These are phyloP conservation scores for Pseudomugil tenellus DNA, from an alignment of 2,797 vertebrate genomes.

Conservation along the genomic window DNA sequence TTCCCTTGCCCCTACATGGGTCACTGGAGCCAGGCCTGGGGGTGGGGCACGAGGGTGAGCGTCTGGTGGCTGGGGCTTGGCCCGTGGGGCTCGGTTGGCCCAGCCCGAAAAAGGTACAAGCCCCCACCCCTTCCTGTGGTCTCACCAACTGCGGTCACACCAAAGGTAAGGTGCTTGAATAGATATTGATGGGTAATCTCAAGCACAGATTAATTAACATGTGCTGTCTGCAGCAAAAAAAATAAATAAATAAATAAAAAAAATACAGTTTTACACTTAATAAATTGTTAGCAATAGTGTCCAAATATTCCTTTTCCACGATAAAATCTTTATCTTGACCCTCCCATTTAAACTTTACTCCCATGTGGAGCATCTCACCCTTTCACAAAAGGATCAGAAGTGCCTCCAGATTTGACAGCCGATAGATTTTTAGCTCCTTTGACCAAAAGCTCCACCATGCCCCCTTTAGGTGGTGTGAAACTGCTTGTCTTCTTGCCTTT, in stretches of 20 bases:
- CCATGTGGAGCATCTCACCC: constrained; percentile 81
- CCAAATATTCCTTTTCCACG: neutral
- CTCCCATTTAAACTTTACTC: neutral
- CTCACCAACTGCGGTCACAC: no score
- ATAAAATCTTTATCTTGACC: neutral
- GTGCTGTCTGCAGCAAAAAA: neutral
- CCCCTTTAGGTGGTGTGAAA: constrained; percentile 86
- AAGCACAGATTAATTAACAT: neutral
- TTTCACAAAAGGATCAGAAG: constrained; percentile 98
- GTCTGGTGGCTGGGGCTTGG: no score
- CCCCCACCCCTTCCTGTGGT: no score
- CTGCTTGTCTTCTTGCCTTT: constrained; percentile 88
- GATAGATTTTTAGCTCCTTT: constrained; percentile 98
- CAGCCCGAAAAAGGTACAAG: no score
- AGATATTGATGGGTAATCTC: no score
- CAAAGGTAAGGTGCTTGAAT: no score
- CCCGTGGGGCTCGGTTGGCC: no score
- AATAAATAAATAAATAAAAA: no score
- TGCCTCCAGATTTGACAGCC: constrained; percentile 93
- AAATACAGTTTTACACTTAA: neutral
- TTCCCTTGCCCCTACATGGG: no score
- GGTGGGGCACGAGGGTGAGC: no score
- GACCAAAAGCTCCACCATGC: constrained; percentile 93
- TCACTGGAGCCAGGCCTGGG: no score
- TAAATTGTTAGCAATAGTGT: neutral